A percentile compares a stretch with the other conserved stretches of the same genome.
Evolutionary conservation across 2,797 vertebrate genomes (phyloP).

Genomic region (Hemibagrus guttatus): DNA sequence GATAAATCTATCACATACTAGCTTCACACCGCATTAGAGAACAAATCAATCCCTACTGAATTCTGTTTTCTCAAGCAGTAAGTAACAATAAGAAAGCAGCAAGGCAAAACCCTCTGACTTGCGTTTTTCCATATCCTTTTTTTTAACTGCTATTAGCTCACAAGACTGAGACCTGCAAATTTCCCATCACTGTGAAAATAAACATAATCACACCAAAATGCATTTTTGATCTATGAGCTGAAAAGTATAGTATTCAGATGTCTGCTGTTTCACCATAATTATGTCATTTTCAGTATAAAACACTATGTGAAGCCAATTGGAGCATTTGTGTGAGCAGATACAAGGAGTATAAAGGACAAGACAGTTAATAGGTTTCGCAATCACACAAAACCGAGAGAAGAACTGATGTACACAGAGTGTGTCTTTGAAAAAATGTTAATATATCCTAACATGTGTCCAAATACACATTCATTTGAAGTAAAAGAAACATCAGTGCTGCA

Average conservation of each 20-base stretch:
- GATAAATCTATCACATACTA: neutral
- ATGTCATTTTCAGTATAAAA: neutral
- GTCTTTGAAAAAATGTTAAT: neutral
- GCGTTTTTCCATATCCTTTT: neutral
- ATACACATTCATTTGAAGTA: neutral
- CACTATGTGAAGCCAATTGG: neutral
- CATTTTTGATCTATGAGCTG: neutral
- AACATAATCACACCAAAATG: neutral
- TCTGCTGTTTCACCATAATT: neutral
- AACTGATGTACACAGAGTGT: neutral
- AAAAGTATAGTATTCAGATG: neutral
- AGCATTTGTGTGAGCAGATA: neutral
- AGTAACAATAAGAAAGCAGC: neutral
- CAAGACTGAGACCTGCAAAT: neutral
- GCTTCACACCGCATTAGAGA: neutral
- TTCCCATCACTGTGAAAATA: neutral
- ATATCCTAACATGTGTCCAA: neutral
- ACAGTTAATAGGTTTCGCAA: neutral
- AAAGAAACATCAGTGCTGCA: conserved; percentile 13
- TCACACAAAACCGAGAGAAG: neutral
- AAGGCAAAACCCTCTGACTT: neutral
- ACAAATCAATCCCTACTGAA: neutral
- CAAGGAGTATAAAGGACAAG: neutral
- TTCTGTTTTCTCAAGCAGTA: neutral
- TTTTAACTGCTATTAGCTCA: neutral